These are phyloP conservation scores for Morone saxatilis DNA, from an alignment of 2,113 vertebrate genomes.

Conservation along the genomic window DNA sequence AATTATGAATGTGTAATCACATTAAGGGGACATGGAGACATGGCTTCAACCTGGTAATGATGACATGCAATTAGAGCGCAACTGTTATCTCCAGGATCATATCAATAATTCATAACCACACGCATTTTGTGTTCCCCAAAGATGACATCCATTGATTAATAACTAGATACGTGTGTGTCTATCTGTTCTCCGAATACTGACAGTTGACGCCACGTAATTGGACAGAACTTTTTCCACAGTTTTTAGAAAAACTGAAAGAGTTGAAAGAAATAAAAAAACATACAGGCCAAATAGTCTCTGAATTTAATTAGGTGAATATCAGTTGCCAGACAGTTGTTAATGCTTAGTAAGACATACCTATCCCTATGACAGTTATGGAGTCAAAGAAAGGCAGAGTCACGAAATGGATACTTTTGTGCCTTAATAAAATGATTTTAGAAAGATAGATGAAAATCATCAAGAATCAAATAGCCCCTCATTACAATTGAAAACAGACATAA, in stretches of 20 bases:
- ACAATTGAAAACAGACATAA: not conserved
- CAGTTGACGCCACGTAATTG: constrained; percentile 63
- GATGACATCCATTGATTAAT: constrained; percentile 69
- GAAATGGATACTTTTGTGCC: constrained; percentile 1
- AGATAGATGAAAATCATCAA: not conserved
- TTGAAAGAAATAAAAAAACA: constrained; percentile 15
- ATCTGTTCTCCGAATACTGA: constrained; percentile 52
- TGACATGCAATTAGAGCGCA: constrained; percentile 79
- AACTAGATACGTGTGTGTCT: constrained; percentile 53
- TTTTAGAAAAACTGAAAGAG: constrained; percentile 15
- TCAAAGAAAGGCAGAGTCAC: constrained; percentile 2
- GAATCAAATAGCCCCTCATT: not conserved
- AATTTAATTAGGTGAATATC: constrained; percentile 49
- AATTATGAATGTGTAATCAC: constrained; percentile 78
- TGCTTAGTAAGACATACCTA: not conserved
- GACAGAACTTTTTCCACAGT: constrained; percentile 34
- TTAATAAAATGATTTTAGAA: constrained; percentile 15
- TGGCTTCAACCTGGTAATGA: constrained; percentile 78
- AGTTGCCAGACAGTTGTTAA: constrained; percentile 36
- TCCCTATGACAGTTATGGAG: not conserved
- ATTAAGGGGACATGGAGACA: constrained; percentile 74
- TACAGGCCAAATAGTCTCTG: constrained; percentile 25
- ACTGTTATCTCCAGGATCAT: constrained; percentile 74
- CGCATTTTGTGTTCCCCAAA: constrained; percentile 63
- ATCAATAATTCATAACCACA: constrained; percentile 79